These are phyloP conservation scores for Ictidomys tridecemlineatus DNA, from an alignment of 2,113 vertebrate species.

Conservation along the genomic window DNA sequence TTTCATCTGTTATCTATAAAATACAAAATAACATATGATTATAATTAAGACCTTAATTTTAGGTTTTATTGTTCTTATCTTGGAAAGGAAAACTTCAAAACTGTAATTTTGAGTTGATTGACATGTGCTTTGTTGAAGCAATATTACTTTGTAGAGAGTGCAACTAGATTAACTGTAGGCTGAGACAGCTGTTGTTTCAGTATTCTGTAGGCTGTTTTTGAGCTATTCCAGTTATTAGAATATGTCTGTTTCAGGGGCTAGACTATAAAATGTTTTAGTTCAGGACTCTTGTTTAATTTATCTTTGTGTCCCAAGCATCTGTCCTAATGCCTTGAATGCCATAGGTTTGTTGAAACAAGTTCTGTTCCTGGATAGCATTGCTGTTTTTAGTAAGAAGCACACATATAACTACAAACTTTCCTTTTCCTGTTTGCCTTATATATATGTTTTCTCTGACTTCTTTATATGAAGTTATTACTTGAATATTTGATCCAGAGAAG, in stretches of 20 bases:
- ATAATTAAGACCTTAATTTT: conserved; percentile 39
- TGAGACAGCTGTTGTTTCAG: conserved; percentile 3
- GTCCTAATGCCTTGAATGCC: conserved; percentile 29
- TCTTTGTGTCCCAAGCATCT: conserved; percentile 38
- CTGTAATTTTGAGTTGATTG: conserved; percentile 83
- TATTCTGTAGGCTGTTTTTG: neutral
- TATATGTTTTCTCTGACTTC: conserved; percentile 17
- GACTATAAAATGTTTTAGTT: neutral
- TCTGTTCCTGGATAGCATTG: conserved; percentile 28
- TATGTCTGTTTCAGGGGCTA: conserved; percentile 36
- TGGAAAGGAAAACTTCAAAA: conserved; percentile 12
- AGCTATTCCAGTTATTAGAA: conserved; percentile 16
- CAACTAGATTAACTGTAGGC: conserved; percentile 16
- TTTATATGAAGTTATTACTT: conserved; percentile 6
- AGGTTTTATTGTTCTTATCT: conserved; percentile 53
- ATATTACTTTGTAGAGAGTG: neutral
- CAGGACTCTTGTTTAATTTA: conserved; percentile 52
- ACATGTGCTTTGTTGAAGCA: conserved; percentile 5
- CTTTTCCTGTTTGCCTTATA: conserved; percentile 7
- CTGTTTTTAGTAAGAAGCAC: conserved; percentile 20
- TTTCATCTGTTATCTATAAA: conserved; percentile 49
- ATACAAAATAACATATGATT: conserved; percentile 23
- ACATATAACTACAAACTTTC: conserved; percentile 36
- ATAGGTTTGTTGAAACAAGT: conserved; percentile 53
- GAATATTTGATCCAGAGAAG: neutral